A percentile compares a stretch with the other conserved stretches of the same genome.
Conservation (phyloP, 2,113 vertebrate genomes). For the Panthera tigris region DNA sequence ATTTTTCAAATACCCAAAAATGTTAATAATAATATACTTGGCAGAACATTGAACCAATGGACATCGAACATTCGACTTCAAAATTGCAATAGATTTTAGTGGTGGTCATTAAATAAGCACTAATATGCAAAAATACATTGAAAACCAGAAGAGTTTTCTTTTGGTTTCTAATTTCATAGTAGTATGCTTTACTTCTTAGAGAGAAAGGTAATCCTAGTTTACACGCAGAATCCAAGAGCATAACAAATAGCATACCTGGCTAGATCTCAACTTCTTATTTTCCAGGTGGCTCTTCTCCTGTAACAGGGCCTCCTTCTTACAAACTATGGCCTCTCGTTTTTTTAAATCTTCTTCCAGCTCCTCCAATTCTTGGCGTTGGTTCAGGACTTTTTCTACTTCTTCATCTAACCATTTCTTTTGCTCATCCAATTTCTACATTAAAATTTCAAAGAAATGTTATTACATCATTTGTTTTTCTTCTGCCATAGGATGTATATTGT, state of each 20-base stretch:
- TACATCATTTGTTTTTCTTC: constrained; percentile 46
- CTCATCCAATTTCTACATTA: constrained; percentile 83
- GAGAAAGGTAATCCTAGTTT: neutral
- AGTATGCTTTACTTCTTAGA: constrained; percentile 19
- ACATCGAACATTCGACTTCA: neutral
- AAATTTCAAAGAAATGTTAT: constrained; percentile 61
- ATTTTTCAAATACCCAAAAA: neutral
- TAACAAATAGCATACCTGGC: constrained; percentile 86
- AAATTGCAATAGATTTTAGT: neutral
- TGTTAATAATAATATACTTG: constrained; percentile 3
- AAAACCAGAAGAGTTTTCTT: constrained; percentile 20
- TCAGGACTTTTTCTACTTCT: constrained; percentile 91
- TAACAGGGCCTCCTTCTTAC: constrained; percentile 88
- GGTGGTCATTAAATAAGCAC: neutral
- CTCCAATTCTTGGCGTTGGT: constrained; percentile 86
- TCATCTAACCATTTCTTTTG: constrained; percentile 90
- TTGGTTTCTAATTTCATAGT: constrained; percentile 21
- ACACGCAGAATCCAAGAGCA: neutral
- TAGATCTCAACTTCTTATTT: constrained; percentile 90
- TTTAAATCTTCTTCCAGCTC: constrained; percentile 91
- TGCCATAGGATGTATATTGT: neutral
- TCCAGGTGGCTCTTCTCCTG: constrained; percentile 90
- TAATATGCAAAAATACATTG: constrained; percentile 21
- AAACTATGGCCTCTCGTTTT: constrained; percentile 89
- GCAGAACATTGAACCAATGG: neutral